Evolutionary conservation across 2,113 vertebrate species (phyloP), one percentile per base, ranked within the genome.

Genomic region (Cyprinodon brontotheroides): DNA sequence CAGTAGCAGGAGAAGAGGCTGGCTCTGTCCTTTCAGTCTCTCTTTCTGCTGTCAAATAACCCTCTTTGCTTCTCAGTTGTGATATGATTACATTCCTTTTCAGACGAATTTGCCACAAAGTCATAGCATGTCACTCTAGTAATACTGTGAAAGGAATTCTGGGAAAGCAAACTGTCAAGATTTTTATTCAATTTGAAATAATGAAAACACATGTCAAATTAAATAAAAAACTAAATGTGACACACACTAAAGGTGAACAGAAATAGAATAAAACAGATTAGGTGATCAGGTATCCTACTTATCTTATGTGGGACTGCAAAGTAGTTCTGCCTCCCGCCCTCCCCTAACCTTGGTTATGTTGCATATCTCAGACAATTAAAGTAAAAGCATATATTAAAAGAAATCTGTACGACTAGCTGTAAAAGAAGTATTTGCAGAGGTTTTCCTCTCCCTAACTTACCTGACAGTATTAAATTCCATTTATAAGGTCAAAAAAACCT

Each of bases 11-110:
- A 85, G 29, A 84, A 80, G 76, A 86, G 85, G 72, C 82, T 81
- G 68, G 70, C 85, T 89, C 85, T 81, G 81, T 89, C 81, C 80
- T 91, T 89, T 81, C 64, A 87, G 82, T 84, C 81, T 79, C 87
- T 89, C 79, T 88, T 88, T 89, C 79, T 89, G 64, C 91, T 47
- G 73, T 90, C 82, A 82, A 89, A 92, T 89, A 92, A 89, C 84
- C 87, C 86, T 91, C 89, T 89, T 88, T 90, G 75, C 89, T 89
- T 82, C 89, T 87, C 82, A 71, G 83, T 65, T 60, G 84, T 85
- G 82, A 89, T 92, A 92, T 87, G 90, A 92, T 91, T 90, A 86
- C 76, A 3, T 53, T 89, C 60, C 80, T 80, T 87, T 89, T 88
- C 83, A 79, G 87, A 66, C 75, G 83, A 84, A 86, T 92, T 90